Base-by-base conservation (phyloP, 2,113 vertebrate genomes). In the Trogon surrucura region DNA sequence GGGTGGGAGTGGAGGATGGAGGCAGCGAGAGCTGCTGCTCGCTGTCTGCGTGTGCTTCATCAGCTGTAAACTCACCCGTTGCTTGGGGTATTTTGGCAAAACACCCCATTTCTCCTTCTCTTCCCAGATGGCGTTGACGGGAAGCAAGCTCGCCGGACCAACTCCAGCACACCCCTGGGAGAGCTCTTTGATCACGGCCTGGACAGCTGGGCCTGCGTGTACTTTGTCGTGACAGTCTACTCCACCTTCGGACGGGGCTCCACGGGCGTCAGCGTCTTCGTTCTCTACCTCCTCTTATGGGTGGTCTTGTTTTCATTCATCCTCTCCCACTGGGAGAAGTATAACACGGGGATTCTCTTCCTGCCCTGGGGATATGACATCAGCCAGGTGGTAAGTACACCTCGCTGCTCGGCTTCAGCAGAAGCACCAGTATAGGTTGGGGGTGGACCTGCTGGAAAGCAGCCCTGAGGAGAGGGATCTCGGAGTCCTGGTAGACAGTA, bases 281-380 rank as follows among this genome's bases (percentile, higher is more conserved):
- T 98, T 2, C 98, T 99, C 78, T 99, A 99, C 94, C 98, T 98
- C 92, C 98, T 99, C 80, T 97, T 99, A 5, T 99, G 99, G 99
- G 98, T 99, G 94, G 99, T 99, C 91, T 98, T 99, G 90, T 99
- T 99, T 95, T 99, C 99, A 44, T 99, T 99, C 97, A 99, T 99
- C 96, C 98, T 99, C 62, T 99, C 99, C 66, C 99, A 99, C 97
- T 99, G 99, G 99, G 99, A 99, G 98, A 99, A 99, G 85, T 99
- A 99, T 91, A 99, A 99, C 98, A 99, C 99, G 0, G 99, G 99
- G 11, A 98, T 99, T 96, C 98, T 99, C 96, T 99, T 99, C 95
- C 98, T 99, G 96, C 99, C 99, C 6, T 99, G 99, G 99, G 99
- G 99, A 51, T 99, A 99, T 93, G 99, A 99, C 97, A 93, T 99